Evolutionary conservation across 53 echinoderm and acorn worm species (phyloP).

Genomic region (Pentamera pediparva): DNA sequence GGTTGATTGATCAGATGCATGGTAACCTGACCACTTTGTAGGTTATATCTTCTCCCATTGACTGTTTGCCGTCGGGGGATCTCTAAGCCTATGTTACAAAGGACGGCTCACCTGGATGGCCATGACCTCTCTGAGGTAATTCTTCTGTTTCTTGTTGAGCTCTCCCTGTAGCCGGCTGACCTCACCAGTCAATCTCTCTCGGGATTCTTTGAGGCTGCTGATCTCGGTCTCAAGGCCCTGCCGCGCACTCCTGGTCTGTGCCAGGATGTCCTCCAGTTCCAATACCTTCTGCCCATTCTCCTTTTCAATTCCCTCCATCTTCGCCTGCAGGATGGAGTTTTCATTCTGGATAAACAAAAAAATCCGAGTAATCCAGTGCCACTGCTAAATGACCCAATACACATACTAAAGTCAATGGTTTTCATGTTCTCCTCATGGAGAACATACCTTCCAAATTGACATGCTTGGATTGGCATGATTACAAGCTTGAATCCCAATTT

Average conservation of each 20-base stretch:
- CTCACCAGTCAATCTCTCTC: neutral
- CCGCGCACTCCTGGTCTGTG: neutral
- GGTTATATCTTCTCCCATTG: too few species aligned
- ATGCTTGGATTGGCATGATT: too few species aligned
- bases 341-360: neutral
- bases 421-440: too few species aligned
- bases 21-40: too few species aligned
- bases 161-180: neutral
- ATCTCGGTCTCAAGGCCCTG: slow-evolving; percentile 1
- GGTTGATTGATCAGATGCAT: too few species aligned
- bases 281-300: neutral
- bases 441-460: too few species aligned
- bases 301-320: neutral
- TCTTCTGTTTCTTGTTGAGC: neutral
- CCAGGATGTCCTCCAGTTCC: neutral
- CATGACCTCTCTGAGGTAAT: neutral
- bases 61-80: too few species aligned
- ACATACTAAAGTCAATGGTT: too few species aligned
- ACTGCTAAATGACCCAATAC: too few species aligned
- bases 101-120: neutral
- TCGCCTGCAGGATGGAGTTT: neutral
- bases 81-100: too few species aligned
- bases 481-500: too few species aligned
- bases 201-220: neutral
- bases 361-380: too few species aligned